Evolutionary conservation across 2,113 vertebrate species (phyloP).

Genomic region (Gambusia holbrooki): DNA sequence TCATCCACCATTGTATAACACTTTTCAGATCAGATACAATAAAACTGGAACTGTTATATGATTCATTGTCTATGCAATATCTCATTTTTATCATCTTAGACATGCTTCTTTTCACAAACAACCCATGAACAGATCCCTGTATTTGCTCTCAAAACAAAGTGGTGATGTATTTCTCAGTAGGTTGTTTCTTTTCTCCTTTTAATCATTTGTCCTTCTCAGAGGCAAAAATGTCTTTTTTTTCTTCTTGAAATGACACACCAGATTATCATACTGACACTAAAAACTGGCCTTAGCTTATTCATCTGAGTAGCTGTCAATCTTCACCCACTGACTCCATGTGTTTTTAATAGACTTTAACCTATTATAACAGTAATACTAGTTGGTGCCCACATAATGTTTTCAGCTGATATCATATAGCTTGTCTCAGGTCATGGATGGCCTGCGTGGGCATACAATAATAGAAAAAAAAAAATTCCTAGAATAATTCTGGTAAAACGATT

Average conservation of each 20-base stretch:
- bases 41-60: background rate
- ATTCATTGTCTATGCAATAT: background rate
- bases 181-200: slow-evolving; percentile 34
- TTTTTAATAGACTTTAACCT: slow-evolving; percentile 42
- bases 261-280: slow-evolving; percentile 39
- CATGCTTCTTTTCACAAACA: background rate
- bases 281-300: slow-evolving; percentile 38
- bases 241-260: slow-evolving; percentile 48
- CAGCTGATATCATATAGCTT: slow-evolving; percentile 49
- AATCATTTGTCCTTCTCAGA: slow-evolving; percentile 31
- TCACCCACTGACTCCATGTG: slow-evolving; percentile 33
- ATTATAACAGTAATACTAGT: slow-evolving; percentile 47
- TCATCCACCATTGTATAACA: background rate
- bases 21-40: background rate
- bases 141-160: background rate
- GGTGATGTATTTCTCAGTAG: slow-evolving; percentile 20
- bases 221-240: slow-evolving; percentile 24
- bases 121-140: background rate
- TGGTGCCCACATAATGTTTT: slow-evolving; percentile 21
- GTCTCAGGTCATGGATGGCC: slow-evolving; percentile 18
- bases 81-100: background rate
- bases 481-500: slow-evolving; percentile 32
- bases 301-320: slow-evolving; percentile 56
- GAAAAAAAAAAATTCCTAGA: slow-evolving; percentile 44
- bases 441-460: slow-evolving; percentile 34